Percentiles rank a stretch among this genome's conserved stretches.
These are phyloP conservation scores for Desmodus rotundus DNA, from an alignment of 2,113 vertebrate species.

Conservation along the genomic window DNA sequence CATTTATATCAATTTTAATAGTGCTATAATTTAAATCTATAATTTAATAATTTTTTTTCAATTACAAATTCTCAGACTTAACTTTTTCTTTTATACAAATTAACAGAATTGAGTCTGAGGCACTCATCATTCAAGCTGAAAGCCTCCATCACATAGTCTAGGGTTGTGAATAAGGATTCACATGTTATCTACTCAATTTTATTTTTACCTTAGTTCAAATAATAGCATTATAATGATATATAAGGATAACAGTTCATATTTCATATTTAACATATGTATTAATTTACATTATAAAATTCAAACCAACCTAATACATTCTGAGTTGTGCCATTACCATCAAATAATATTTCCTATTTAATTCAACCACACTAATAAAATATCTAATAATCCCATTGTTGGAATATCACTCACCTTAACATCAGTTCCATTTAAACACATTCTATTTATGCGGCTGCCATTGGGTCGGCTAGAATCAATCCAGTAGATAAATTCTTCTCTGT, in stretches of 20 bases:
- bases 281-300: not conserved
- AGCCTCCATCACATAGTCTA: not conserved
- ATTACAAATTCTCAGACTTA: not conserved
- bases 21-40: not conserved
- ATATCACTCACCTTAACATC: slow-evolving; percentile 90
- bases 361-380: not conserved
- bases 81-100: not conserved
- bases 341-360: not conserved
- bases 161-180: not conserved
- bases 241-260: not conserved
- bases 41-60: not conserved
- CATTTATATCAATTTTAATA: not conserved
- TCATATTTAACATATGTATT: slow-evolving; percentile 21
- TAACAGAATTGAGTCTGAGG: not conserved
- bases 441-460: slow-evolving; percentile 95
- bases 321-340: not conserved
- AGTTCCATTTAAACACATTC: slow-evolving; percentile 96
- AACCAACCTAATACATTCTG: not conserved
- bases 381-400: slow-evolving; percentile 24
- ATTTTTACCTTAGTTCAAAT: not conserved
- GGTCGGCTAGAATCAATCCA: slow-evolving; percentile 98
- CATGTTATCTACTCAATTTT: not conserved
- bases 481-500: slow-evolving; percentile 97
- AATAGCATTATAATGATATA: not conserved
- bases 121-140: not conserved